Conservation (phyloP, 1,140 invertebrate genomes). For the Frieseomelitta varia region DNA sequence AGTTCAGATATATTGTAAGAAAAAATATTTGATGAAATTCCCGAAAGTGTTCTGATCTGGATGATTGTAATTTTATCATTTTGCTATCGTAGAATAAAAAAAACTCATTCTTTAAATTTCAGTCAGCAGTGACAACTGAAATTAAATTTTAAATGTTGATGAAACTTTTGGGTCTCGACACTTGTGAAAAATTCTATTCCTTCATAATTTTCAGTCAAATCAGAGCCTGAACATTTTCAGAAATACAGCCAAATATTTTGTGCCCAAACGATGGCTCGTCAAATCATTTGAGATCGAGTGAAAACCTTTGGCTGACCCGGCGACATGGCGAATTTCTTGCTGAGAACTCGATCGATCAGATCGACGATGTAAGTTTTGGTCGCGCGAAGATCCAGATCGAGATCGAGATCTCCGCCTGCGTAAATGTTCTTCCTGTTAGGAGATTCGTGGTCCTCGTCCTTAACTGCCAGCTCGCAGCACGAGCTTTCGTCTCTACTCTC, state of each 20-base stretch:
- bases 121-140: no score
- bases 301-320: constrained; percentile 7
- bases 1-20: background rate
- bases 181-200: no score
- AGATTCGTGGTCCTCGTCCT: constrained; percentile 15
- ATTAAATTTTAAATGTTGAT: no score
- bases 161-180: no score
- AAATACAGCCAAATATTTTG: no score
- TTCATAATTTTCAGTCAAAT: no score
- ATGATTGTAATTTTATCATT: no score
- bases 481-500: constrained; percentile 19
- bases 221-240: no score
- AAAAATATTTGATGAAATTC: background rate
- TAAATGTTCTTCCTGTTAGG: background rate
- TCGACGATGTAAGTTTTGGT: constrained; percentile 79
- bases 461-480: background rate
- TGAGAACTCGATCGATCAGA: constrained; percentile 78
- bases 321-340: constrained; percentile 17
- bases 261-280: background rate
- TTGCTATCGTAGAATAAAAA: no score
- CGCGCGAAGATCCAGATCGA: constrained; percentile 79
- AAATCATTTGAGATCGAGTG: background rate
- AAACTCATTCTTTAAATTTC: no score
- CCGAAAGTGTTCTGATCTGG: no score
- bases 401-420: constrained; percentile 68